Base-by-base conservation (phyloP, 2,888 invertebrate species). In the Choristoneura rosaceana region DNA sequence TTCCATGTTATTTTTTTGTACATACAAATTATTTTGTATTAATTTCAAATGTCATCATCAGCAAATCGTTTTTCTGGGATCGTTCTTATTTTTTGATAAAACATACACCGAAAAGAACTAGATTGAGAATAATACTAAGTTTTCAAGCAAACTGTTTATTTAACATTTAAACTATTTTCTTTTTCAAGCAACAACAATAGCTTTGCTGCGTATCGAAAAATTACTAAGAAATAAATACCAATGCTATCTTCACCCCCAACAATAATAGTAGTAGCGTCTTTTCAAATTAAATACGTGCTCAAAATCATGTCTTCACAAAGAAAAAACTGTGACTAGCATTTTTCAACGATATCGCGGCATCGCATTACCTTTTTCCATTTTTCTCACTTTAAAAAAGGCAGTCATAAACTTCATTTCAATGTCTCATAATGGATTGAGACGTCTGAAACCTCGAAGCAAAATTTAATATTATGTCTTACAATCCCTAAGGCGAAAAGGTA, bases 381-480 rank as follows among this genome's bases (percentile, higher is more conserved):
- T 68, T 34, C 33, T 9, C 47, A 63, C n/a, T 34, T 12, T 58
- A 58, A 33, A 45, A 69, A 59, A 63, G 33, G 43, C 41, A 43
- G 59, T 83, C 82, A 83, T 85, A 84, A 85, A 82, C 86, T 83
- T 87, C 90, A 89, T 90, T 90, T 88, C 83, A 81, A 87, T 86
- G 88, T 85, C 87, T 66, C 50, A 34, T 90, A 90, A 92, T 90
- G 84, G 89, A 91, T 91, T 85, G 88, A 81, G 85, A 82, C 81
- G 88, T 84, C 89, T 87, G 83, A 84, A 85, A 86, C 79, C 79
- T 84, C 81, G 83, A 78, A 86, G 87, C 78, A 85, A 88, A 91
- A 90, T 90, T 88, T 91, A 90, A 92, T 91, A 91, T 90, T 84
- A 87, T 88, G 84, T 87, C 85, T 86, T 81, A 80, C 84, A 84